Base-by-base conservation (phyloP, 2,888 invertebrate species). In the Subacronicta megacephala region DNA sequence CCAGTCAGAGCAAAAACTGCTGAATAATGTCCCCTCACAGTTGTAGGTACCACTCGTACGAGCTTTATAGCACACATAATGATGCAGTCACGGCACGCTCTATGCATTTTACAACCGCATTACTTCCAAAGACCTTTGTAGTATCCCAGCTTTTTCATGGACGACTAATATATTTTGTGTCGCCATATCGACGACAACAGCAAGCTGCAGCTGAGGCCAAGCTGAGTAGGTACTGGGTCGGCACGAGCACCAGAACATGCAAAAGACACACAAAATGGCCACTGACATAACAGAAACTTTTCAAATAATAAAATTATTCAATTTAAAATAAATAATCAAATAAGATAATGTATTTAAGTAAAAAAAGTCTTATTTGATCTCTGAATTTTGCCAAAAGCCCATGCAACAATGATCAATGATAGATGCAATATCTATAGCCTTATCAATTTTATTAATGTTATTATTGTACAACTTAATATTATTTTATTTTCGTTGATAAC, bases 141-240 rank as follows among this genome's bases (percentile, higher is more conserved):
- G 64, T 71, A 72, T 63, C 57, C 51, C 60, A 62, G 55, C 51
- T 62, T 70, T 73, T 72, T 66, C 62, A 66, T 65, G 59, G 23
- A 50, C 35, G 31, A 50, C 52, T 45, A 60, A 62, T 50, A 31
- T 50, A 50, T 63, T 51, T 15, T 31, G 47, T 58, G 35, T 59
- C 41, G 53, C 51, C 52, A 56, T 69, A 62, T 75, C 40, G 56
- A 67, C 57, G 58, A 58, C 60, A 70, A 65, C 68, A 47, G 53
- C 57, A 53, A 65, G 61, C 60, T 62, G 66, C 74, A 67, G 73
- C 74, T 72, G 65, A 74, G 77, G 74, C 82, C 82, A 67, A 79
- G 90, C 92, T 89, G 90, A 91, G 85, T 89, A 86, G 90, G 90
- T 86, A 90, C 76, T 72, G 81, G 72, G n/a, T n/a, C n/a, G n/a